A percentile compares a stretch with the other conserved stretches of the same genome.
phyloP scores from a whole-genome alignment of 1,140 invertebrate genomes.

The Maconellicoccus hirsutus region DNA sequence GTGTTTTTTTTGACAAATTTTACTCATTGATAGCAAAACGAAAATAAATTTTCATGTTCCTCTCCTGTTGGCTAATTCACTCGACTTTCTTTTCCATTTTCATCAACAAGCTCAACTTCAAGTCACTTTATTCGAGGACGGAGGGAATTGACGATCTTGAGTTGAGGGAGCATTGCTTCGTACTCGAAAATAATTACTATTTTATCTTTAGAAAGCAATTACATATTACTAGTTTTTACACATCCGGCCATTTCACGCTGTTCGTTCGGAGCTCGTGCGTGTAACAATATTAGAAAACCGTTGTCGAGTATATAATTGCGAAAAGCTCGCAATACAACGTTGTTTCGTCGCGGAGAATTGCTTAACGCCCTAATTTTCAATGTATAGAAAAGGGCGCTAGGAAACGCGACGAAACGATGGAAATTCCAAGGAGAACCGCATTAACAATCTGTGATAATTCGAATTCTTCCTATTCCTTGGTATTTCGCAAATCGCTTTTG shows the following conservation, averaged over 20 bases:
- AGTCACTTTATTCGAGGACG: no score
- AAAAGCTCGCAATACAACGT: background rate
- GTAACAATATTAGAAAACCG: background rate
- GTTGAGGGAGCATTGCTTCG: no score
- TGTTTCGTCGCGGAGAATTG: background rate
- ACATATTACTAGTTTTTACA: no score
- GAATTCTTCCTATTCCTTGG: constrained; percentile 7
- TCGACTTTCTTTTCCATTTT: no score
- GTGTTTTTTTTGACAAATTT: no score
- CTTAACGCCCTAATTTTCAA: constrained; percentile 1
- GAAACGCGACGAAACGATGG: background rate
- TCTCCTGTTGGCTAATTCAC: no score
- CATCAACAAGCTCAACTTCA: no score
- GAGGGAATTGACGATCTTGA: no score
- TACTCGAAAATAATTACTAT: no score
- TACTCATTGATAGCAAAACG: no score
- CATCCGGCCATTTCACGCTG: background rate
- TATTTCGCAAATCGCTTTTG: constrained; percentile 8
- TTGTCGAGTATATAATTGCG: background rate
- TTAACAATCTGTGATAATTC: constrained; percentile 4
- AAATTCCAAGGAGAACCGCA: constrained; percentile 7
- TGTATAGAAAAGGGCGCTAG: background rate
- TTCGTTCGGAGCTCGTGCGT: background rate
- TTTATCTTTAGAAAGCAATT: no score
- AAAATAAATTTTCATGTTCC: no score